These are phyloP conservation scores for Ophioninae sp. DNA, from an alignment of 2,888 invertebrate species.

Conservation along the genomic window DNA sequence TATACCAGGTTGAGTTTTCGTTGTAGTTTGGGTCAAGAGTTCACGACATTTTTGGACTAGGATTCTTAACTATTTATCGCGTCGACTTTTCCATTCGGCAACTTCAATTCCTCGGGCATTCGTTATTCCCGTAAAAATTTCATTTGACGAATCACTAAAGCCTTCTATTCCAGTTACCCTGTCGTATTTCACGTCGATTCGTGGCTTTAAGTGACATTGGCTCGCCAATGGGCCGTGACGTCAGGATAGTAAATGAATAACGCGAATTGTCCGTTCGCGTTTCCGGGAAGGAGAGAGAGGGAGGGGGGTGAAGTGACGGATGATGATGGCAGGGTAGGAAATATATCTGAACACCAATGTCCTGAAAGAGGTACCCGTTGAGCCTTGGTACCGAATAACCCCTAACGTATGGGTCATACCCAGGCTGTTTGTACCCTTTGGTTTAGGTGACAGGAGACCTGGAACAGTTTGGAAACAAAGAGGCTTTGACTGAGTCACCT, in stretches of 20 bases:
- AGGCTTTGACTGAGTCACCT: constrained; percentile 1
- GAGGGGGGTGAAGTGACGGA: neutral
- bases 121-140: constrained; percentile 20
- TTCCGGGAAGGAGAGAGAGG: neutral
- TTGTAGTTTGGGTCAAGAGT: constrained; percentile 55
- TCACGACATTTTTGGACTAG: constrained; percentile 42
- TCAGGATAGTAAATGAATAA: constrained; percentile 30
- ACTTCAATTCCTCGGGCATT: constrained; percentile 1
- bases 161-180: neutral
- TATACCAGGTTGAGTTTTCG: too few relatives aligned
- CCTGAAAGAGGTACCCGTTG: constrained; percentile 2
- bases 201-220: constrained; percentile 22
- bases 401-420: constrained; percentile 24
- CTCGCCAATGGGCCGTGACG: constrained; percentile 5
- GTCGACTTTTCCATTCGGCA: neutral
- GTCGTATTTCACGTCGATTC: neutral
- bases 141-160: constrained; percentile 10
- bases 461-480: neutral
- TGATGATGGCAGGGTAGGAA: constrained; percentile 2
- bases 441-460: constrained; percentile 22
- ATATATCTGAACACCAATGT: constrained; percentile 25
- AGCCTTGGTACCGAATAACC: constrained; percentile 5
- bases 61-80: constrained; percentile 37
- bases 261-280: neutral
- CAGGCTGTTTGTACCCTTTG: constrained; percentile 13